Conservation (phyloP, 2,113 vertebrate genomes). For the Climacteris rufus region DNA sequence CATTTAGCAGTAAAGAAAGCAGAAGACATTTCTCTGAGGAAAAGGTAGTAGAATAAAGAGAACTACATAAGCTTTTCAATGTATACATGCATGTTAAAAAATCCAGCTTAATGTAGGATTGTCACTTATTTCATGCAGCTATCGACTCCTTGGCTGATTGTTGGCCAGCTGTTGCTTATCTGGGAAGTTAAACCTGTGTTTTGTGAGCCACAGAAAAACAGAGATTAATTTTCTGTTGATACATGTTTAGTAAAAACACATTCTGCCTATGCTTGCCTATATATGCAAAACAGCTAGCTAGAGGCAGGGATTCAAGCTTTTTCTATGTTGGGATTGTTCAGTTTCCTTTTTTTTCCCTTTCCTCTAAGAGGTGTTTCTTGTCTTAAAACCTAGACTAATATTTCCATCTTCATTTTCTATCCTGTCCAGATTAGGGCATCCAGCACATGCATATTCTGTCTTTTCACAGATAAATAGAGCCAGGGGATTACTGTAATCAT, state of each 20-base stretch:
- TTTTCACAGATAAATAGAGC: not conserved
- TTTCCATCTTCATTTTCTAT: not conserved
- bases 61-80: not conserved
- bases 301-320: not conserved
- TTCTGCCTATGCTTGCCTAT: not conserved
- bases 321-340: not conserved
- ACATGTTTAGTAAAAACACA: not conserved
- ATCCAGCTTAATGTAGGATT: not conserved
- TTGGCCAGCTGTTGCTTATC: not conserved
- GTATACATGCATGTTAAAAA: not conserved
- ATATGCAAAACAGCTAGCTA: not conserved
- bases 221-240: not conserved
- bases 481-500: slow-evolving; percentile 4
- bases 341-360: not conserved
- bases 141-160: not conserved
- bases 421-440: not conserved
- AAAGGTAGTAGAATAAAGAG: not conserved
- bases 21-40: not conserved
- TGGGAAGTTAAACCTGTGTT: not conserved
- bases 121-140: not conserved
- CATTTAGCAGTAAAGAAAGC: not conserved
- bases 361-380: not conserved
- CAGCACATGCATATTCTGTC: not conserved
- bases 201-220: not conserved
- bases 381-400: not conserved